Evolutionary conservation across 1,140 invertebrate species (phyloP), one percentile per base, ranked within the genome.

Genomic region (Hylaeus volcanicus): DNA sequence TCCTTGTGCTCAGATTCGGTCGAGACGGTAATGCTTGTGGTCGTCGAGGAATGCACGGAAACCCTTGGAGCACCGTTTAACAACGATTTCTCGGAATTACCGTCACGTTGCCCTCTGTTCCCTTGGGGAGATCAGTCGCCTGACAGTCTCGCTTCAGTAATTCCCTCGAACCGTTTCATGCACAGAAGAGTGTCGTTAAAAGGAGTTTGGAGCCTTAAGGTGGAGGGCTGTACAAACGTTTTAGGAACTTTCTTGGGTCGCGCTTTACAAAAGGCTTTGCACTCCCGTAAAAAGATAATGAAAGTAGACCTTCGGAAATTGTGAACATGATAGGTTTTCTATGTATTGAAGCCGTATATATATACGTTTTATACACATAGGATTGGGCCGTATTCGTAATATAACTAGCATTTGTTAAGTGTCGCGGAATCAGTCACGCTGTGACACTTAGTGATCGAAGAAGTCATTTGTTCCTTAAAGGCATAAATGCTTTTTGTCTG

Each of bases 31-130:
- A 76, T 81, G 55, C 64, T 78, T 71, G 80, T 9, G 80, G 80
- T 78, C 53, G 61, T 14, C 26, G 39, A 51, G 80, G 80, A 71
- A 82, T 72, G 80, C 68, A 66, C 37, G 61, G 79, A 53, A 68
- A 78, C 66, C 74, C 74, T 78, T 71, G 37, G 53, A 78, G 43
- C 15, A 8, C 75, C 68, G 55, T 78, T 82, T 78, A 51, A 68
- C 74, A 81, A 66, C 66, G 79, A 76, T 77, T 53, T 53, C 51
- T 41, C 37, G 74, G 66, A 70, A 76, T 76, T 81, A 81, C 60
- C n/a, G 63, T 64, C 79, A 51, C 79, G 65, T 60, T 70, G 9
- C 37, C 15, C 45, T 11, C 43, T 9, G 64, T 53, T 80, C 64
- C 56, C 14, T 69, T 48, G 8, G 11, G n/a, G 1, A 65, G 48